Evolutionary conservation across 2,888 invertebrate species (phyloP), one percentile per base, ranked within the genome.

Genomic region (Polylopha cassiicola): DNA sequence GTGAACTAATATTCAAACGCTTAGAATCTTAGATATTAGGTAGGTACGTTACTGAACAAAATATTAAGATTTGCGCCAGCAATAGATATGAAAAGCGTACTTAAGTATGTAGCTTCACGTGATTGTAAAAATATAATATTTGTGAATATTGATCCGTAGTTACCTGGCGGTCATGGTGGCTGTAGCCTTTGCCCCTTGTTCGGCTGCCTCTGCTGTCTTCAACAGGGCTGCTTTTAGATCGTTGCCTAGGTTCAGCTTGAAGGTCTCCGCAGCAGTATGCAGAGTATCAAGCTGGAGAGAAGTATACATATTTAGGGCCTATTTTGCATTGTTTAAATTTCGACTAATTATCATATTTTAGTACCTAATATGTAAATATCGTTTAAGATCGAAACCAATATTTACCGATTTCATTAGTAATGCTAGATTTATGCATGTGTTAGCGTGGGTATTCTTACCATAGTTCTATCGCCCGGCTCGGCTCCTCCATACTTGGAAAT

Each of bases 401-500:
- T n/a, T n/a, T 37, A 27, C n/a, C 8, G 3, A 16, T 32, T 23
- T 9, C 3, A 15, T 33, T 34, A 34, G 7, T n/a, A 10, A 4
- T n/a, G 9, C 11, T 7, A 26, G 11, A 24, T 13, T 31, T 21
- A 24, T 3, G 15, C 11, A 30, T 4, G 9, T 16, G 9, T 6
- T 11, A 14, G 8, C n/a, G 14, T 10, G 6, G 6, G 8, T 20
- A 7, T 28, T 36, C 42, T 39, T 60, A 93, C 92, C 91, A 94
- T 90, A 13, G 94, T 93, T 50, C 93, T 86, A 58, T 94, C 92
- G 0, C 94, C 93, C 2, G 89, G 86, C 50, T 87, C 87, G 0
- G 93, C 94, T 31, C 90, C 89, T 2, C 93, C 92, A 58, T 94
- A 93, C 60, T 87, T 89, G 51, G 87, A 82, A 18, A 93, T 87